These are phyloP conservation scores for Yasuhikotakia modesta DNA, from an alignment of 2,797 vertebrate genomes.

Conservation along the genomic window DNA sequence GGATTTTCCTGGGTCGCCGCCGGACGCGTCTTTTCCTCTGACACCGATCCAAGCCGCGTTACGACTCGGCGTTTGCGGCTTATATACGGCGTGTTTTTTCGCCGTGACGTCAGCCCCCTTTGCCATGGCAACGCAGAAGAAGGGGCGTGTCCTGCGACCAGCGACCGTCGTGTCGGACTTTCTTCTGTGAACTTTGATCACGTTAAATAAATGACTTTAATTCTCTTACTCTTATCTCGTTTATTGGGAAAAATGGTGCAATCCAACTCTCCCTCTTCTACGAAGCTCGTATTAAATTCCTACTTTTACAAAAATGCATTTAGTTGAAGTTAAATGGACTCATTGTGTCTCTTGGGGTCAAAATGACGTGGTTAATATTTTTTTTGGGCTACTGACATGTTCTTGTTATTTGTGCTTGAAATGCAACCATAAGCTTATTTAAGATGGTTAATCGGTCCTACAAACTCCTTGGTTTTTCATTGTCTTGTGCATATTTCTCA, in stretches of 20 bases:
- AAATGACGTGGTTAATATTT: neutral
- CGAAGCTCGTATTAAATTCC: too few species aligned
- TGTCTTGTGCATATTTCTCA: neutral
- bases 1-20: slow-evolving; percentile 50
- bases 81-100: slow-evolving; percentile 71
- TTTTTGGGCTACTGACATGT: neutral
- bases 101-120: slow-evolving; percentile 74
- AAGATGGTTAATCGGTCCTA: neutral
- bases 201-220: neutral
- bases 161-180: neutral
- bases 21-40: slow-evolving; percentile 65
- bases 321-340: too few species aligned
- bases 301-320: too few species aligned
- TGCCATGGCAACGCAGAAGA: slow-evolving; percentile 77
- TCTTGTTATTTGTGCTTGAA: neutral
- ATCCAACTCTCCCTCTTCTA: too few species aligned
- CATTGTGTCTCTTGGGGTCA: too few species aligned
- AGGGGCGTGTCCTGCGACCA: slow-evolving; percentile 66
- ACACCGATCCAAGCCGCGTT: slow-evolving; percentile 68
- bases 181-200: slow-evolving; percentile 28
- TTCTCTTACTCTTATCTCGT: neutral
- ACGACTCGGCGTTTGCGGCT: slow-evolving; percentile 53
- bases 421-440: neutral
- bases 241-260: too few species aligned
- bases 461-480: neutral